Evolutionary conservation across 1,140 invertebrate genomes (phyloP).

Genomic region (Orius insidiosus): DNA sequence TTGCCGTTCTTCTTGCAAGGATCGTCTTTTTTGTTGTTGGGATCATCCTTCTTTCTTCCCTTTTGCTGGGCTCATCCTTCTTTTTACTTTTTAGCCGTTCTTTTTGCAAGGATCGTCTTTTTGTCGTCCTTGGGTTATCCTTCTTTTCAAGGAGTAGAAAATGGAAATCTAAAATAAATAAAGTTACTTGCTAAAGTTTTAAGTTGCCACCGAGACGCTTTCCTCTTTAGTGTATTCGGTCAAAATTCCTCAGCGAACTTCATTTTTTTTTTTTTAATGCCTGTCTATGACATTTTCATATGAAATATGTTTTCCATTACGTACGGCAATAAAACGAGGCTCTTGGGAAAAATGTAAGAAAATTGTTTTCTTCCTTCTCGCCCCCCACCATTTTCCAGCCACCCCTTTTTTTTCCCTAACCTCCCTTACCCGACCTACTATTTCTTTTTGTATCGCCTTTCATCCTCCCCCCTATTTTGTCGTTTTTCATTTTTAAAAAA

Average conservation of each 20-base stretch:
- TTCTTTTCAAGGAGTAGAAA: too few relatives aligned
- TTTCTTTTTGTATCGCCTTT: not conserved
- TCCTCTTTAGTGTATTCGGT: not conserved
- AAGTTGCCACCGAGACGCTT: not conserved
- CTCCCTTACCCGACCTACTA: not conserved
- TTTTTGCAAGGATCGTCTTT: too few relatives aligned
- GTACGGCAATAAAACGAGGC: conserved; percentile 12
- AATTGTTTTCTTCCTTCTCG: conserved; percentile 13
- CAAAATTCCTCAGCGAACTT: not conserved
- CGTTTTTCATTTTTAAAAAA: too few relatives aligned
- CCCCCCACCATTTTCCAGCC: not conserved
- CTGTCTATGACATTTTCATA: conserved; percentile 15
- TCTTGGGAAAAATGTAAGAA: conserved; percentile 14
- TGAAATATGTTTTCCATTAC: conserved; percentile 16
- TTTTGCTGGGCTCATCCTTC: too few relatives aligned
- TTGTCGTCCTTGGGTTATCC: too few relatives aligned
- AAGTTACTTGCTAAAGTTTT: not conserved
- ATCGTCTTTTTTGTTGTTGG: too few relatives aligned
- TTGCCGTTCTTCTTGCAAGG: too few relatives aligned
- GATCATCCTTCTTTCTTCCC: too few relatives aligned
- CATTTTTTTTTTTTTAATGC: conserved; percentile 13
- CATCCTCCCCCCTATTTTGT: not conserved
- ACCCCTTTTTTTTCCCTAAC: too few relatives aligned
- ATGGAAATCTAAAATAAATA: too few relatives aligned
- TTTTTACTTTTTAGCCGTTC: too few relatives aligned